Base-by-base conservation (phyloP, 1,140 invertebrate genomes). In the Trissolcus basalis region DNA sequence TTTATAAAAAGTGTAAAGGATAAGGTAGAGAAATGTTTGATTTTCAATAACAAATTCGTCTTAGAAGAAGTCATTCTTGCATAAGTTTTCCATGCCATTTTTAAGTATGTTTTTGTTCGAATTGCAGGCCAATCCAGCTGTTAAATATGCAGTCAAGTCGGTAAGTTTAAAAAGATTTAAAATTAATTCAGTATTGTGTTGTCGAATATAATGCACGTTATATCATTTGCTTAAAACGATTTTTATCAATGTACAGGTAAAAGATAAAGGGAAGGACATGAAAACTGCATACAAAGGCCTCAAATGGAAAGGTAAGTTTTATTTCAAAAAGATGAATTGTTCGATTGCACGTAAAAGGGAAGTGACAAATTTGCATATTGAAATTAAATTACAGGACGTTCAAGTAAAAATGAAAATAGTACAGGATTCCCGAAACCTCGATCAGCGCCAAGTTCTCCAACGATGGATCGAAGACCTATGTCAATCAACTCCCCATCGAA, bases 111-210 rank as follows among this genome's bases (percentile, higher is more conserved):
- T 69, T 54, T 69, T 64, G 79, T 80, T 76, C 27, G 53, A 48
- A 49, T 73, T 92, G 59, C 87, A 94, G 92, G 93, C 94, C 33
- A 95, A 95, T 90, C 94, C 94, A 74, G 93, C 93, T 78, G 90
- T 95, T 81, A 94, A 93, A 89, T 93, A 92, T 80, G 94, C 93
- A 76, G 93, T 95, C 48, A 94, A 94, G 90, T 92, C 93, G 84
- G 93, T 95, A 90, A 93, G 91, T 56, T 48, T 27, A 70, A 60
- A 36, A 55, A 43, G 45, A 50, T 58, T 13, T 13, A 33, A 53
- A n/a, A 41, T 60, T 65, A 50, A 27, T 65, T 69, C 11, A 16
- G n/a, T n/a, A n/a, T n/a, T n/a, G n/a, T 39, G 36, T 19, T 53
- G n/a, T n/a, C n/a, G n/a, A n/a, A n/a, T n/a, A n/a, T n/a, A n/a